Evolutionary conservation across 2,113 vertebrate genomes (phyloP).

Genomic region (Herpetotheres cachinnans): DNA sequence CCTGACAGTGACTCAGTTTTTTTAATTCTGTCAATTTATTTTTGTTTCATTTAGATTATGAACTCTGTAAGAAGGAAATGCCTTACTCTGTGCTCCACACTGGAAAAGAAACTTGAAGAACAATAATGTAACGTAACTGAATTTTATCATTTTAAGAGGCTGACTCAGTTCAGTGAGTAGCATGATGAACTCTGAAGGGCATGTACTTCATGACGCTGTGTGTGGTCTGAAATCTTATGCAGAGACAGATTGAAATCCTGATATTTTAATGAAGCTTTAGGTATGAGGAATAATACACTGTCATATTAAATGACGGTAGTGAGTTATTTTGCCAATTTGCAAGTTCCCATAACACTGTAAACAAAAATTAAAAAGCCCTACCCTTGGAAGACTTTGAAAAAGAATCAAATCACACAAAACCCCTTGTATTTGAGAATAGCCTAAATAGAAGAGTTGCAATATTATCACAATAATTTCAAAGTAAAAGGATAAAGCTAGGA

Average conservation of each 20-base stretch:
- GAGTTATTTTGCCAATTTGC: constrained; percentile 55
- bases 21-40: background rate
- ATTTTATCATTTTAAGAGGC: background rate
- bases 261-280: constrained; percentile 60
- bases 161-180: background rate
- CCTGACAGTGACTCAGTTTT: background rate
- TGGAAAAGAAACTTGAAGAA: background rate
- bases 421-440: constrained; percentile 40
- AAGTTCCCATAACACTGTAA: constrained; percentile 61
- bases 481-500: constrained; percentile 67
- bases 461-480: constrained; percentile 75
- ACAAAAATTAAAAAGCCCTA: constrained; percentile 65
- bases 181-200: constrained; percentile 10
- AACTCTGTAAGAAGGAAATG: background rate
- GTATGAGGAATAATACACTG: constrained; percentile 44
- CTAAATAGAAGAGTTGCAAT: constrained; percentile 72
- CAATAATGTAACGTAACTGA: background rate
- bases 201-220: background rate
- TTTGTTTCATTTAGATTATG: background rate
- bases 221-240: constrained; percentile 49
- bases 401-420: constrained; percentile 26
- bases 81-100: background rate
- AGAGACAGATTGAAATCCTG: constrained; percentile 12
- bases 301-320: constrained; percentile 43
- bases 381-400: constrained; percentile 41